A percentile compares a stretch with the other conserved stretches of the same genome.
Evolutionary conservation across 2,888 invertebrate species (phyloP).

Genomic region (Axea sp.): DNA sequence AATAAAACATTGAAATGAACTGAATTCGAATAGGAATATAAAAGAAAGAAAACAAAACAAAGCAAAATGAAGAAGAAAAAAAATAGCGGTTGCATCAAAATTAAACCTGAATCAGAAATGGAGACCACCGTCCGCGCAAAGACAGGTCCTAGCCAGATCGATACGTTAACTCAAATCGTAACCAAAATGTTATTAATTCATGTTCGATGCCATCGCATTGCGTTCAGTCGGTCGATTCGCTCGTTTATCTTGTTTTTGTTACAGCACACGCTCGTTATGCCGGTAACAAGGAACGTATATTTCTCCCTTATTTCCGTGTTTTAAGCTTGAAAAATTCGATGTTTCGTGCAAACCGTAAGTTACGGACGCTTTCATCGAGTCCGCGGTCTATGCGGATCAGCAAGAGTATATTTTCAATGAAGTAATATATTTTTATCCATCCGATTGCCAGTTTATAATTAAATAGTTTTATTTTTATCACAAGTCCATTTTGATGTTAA

Average conservation of each 20-base stretch:
- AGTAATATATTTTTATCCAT: too few relatives aligned
- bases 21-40: too few relatives aligned
- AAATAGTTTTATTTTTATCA: too few relatives aligned
- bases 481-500: too few relatives aligned
- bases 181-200: slow-evolving; percentile 61
- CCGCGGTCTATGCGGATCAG: slow-evolving; percentile 44
- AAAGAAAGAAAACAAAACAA: too few relatives aligned
- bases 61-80: too few relatives aligned
- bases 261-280: slow-evolving; percentile 55
- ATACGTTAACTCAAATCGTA: slow-evolving; percentile 36
- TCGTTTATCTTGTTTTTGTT: slow-evolving; percentile 59
- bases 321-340: slow-evolving; percentile 62
- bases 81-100: background rate
- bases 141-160: slow-evolving; percentile 44
- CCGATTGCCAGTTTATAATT: too few relatives aligned
- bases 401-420: slow-evolving; percentile 32
- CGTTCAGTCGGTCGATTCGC: slow-evolving; percentile 18
- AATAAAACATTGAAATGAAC: too few relatives aligned
- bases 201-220: slow-evolving; percentile 50
- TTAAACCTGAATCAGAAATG: slow-evolving; percentile 11
- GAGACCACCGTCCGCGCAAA: slow-evolving; percentile 31
- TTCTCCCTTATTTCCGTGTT: slow-evolving; percentile 54
- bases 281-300: slow-evolving; percentile 57
- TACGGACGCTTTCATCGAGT: slow-evolving; percentile 49
- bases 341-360: slow-evolving; percentile 59